Evolutionary conservation across 2,888 invertebrate species (phyloP).

Genomic region (Osmoderma eremita): DNA sequence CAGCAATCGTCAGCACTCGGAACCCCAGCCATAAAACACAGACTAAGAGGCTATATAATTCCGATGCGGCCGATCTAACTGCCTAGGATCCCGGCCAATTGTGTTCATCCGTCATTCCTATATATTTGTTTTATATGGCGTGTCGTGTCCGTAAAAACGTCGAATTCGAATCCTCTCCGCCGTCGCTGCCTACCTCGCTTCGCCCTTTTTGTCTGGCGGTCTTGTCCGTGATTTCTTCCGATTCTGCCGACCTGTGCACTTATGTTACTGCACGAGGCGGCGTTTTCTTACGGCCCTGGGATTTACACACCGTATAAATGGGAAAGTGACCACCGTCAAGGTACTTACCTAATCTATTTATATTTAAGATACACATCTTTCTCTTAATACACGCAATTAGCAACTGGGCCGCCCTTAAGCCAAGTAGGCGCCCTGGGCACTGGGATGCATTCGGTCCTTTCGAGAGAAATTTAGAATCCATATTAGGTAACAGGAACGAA

Average conservation of each 20-base stretch:
- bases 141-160: constrained; percentile 52
- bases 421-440: too few relatives aligned
- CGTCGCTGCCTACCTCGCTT: constrained; percentile 3
- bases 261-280: constrained; percentile 14
- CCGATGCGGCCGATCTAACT: constrained; percentile 53
- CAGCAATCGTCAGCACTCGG: constrained; percentile 57
- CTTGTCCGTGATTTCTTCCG: constrained; percentile 30
- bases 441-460: too few relatives aligned
- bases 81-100: constrained; percentile 54
- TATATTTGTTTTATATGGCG: constrained; percentile 57
- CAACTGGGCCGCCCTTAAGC: too few relatives aligned
- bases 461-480: too few relatives aligned
- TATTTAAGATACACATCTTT: too few relatives aligned
- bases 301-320: constrained; percentile 19
- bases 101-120: constrained; percentile 57
- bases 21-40: constrained; percentile 57
- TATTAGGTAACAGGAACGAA: too few relatives aligned
- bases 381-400: too few relatives aligned
- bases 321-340: too few relatives aligned
- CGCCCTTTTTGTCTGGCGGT: constrained; percentile 27
- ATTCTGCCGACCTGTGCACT: constrained; percentile 34
- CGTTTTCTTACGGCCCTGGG: constrained; percentile 17
- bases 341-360: too few relatives aligned
- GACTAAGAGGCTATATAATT: constrained; percentile 55
- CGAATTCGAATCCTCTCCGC: constrained; percentile 9